phyloP scores from a whole-genome alignment of 1,140 invertebrate genomes.

The Wiebesia pumilae region DNA sequence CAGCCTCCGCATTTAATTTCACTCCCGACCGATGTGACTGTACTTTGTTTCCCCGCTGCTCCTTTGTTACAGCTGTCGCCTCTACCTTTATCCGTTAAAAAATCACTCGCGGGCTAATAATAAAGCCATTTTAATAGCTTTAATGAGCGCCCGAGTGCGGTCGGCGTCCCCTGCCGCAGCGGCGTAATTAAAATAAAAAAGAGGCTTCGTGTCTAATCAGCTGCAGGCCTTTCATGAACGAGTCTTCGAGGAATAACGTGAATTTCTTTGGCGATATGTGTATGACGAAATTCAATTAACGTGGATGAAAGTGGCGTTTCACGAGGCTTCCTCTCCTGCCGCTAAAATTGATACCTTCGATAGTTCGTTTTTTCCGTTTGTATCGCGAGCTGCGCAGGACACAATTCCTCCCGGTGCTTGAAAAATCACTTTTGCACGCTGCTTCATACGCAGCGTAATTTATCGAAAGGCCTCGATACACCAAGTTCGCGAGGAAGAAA shows the following conservation, averaged over 20 bases:
- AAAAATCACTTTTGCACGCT: no score
- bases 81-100: not conserved
- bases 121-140: constrained; percentile 16
- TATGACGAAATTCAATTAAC: constrained; percentile 37
- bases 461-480: no score
- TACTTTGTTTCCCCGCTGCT: not conserved
- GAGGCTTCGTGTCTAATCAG: constrained; percentile 16
- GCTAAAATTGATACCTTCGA: not conserved
- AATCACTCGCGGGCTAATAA: not conserved
- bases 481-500: no score
- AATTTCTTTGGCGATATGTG: not conserved
- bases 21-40: not conserved
- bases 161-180: no score
- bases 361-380: not conserved
- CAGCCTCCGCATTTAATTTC: not conserved
- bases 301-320: not conserved
- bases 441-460: no score
- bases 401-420: no score
- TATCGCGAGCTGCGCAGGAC: no score
- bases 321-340: not conserved
- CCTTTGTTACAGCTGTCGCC: not conserved
- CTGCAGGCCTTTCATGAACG: not conserved
- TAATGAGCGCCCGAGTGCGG: not conserved
- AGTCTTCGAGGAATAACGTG: not conserved
- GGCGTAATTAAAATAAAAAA: constrained; percentile 12